Conservation (phyloP, 2,113 vertebrate genomes). For the Forbesichthys agassizii region DNA sequence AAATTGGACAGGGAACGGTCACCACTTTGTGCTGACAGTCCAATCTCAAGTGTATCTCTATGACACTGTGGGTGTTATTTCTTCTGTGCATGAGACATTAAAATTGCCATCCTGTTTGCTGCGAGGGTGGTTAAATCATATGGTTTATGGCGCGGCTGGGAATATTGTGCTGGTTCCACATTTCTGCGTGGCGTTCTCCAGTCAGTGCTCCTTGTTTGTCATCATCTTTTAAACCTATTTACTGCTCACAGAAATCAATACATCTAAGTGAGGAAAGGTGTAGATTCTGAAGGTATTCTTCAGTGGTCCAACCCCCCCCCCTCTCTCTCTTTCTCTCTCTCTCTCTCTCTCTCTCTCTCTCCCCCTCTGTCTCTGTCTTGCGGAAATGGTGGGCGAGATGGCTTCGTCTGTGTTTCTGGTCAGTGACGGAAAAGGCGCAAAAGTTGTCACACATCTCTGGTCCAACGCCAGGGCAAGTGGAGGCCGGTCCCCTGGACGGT, state of each 20-base stretch:
- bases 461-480: constrained; percentile 36
- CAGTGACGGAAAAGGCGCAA: constrained; percentile 36
- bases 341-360: background rate
- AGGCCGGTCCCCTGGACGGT: constrained; percentile 55
- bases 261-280: constrained; percentile 77
- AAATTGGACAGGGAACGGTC: background rate
- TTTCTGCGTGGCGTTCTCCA: constrained; percentile 69
- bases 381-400: constrained; percentile 29
- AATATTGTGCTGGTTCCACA: constrained; percentile 72
- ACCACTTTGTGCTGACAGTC: constrained; percentile 24
- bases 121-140: constrained; percentile 66
- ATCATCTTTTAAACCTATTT: constrained; percentile 82
- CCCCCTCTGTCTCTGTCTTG: too few species aligned
- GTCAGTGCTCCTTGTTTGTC: constrained; percentile 75
- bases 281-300: constrained; percentile 66
- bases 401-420: constrained; percentile 24
- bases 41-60: constrained; percentile 31
- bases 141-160: constrained; percentile 67
- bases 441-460: constrained; percentile 43
- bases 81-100: constrained; percentile 45
- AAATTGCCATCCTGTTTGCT: constrained; percentile 55
- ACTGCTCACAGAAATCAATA: constrained; percentile 79
- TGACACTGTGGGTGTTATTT: constrained; percentile 49
- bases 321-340: background rate
- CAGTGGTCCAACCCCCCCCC: constrained; percentile 23